Conservation (phyloP, 2,888 invertebrate species). For the Minunthozetes semirufus region DNA sequence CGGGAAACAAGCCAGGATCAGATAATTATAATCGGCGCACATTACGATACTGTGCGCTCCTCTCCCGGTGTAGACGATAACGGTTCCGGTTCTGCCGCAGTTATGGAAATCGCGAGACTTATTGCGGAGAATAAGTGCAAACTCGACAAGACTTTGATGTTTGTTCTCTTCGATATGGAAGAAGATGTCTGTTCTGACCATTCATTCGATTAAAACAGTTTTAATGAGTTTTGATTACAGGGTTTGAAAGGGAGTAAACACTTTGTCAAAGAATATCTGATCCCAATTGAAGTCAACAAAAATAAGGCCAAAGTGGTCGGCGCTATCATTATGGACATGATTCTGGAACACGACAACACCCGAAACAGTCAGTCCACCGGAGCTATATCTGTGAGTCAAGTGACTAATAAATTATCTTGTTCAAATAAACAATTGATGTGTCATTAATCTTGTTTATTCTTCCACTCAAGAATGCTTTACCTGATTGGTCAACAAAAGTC, state of each 20-base stretch:
- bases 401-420: not conserved
- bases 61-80: conserved; percentile 45
- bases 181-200: conserved; percentile 44
- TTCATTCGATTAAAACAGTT: not conserved
- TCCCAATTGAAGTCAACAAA: conserved; percentile 40
- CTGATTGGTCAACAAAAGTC: conserved; percentile 30
- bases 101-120: conserved; percentile 47
- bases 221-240: conserved; percentile 25
- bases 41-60: conserved; percentile 47
- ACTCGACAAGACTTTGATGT: conserved; percentile 46
- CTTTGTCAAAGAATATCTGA: conserved; percentile 46
- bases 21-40: conserved; percentile 47
- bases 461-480: conserved; percentile 22
- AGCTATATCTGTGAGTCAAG: not conserved
- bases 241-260: conserved; percentile 46
- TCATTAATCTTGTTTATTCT: conserved; percentile 12
- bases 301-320: conserved; percentile 16
- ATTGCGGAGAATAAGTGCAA: conserved; percentile 43
- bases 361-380: not conserved
- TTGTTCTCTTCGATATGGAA: conserved; percentile 49
- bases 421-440: not conserved
- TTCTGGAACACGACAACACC: conserved; percentile 41
- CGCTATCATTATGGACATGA: conserved; percentile 47
- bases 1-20: conserved; percentile 46
- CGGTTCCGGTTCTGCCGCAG: conserved; percentile 47